A percentile compares a stretch with the other conserved stretches of the same genome.
Evolutionary conservation across 2,113 vertebrate genomes (phyloP).

Genomic region (Ardeotis arabs): DNA sequence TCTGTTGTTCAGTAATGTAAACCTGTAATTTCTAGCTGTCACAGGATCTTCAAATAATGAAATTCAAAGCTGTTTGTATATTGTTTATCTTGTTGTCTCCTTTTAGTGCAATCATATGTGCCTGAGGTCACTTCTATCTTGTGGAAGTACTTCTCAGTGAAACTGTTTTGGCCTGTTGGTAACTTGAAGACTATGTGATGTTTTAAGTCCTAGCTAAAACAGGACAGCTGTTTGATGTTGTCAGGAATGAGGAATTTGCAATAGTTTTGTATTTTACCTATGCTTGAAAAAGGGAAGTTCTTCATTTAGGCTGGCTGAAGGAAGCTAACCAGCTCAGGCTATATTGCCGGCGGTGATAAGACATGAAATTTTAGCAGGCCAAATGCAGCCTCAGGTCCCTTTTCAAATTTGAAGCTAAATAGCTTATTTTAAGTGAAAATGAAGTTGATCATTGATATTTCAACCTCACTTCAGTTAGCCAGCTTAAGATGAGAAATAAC

Average conservation of each 20-base stretch:
- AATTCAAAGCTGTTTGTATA: not conserved
- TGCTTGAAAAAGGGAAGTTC: not conserved
- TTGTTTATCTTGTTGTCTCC: not conserved
- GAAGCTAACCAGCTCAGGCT: not conserved
- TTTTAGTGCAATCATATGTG: not conserved
- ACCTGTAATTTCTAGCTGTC: not conserved
- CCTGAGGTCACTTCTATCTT: not conserved
- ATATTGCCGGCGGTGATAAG: not conserved
- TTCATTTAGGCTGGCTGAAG: not conserved
- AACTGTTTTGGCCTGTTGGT: not conserved
- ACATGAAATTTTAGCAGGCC: not conserved
- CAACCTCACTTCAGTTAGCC: not conserved
- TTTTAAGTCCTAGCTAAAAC: not conserved
- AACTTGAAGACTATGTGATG: not conserved
- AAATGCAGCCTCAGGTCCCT: not conserved
- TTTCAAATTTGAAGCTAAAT: not conserved
- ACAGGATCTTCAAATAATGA: not conserved
- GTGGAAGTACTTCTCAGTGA: not conserved
- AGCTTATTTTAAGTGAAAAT: not conserved
- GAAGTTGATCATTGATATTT: not conserved
- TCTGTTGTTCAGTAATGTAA: not conserved
- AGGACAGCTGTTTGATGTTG: not conserved
- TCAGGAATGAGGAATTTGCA: not conserved
- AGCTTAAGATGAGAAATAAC: not conserved
- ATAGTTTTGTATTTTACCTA: not conserved